Evolutionary conservation across 2,113 vertebrate species (phyloP), one percentile per base, ranked within the genome.

Genomic region (Xiphophorus couchianus): DNA sequence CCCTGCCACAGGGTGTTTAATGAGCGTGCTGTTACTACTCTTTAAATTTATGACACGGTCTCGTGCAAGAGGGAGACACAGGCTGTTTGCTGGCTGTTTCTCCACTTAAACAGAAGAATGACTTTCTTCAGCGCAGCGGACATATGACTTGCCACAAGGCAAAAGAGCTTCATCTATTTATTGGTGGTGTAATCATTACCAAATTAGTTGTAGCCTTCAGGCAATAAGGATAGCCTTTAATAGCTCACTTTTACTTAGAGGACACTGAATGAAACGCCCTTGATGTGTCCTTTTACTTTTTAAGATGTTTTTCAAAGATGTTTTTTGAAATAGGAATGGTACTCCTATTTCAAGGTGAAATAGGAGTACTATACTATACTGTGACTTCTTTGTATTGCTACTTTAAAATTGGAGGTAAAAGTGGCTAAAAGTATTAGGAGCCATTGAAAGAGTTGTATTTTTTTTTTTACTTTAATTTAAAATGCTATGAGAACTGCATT

Each of bases 131-230:
- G 65, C 61, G 51, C 35, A 69, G 37, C 44, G 48, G 84, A 74
- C 82, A 85, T 86, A 85, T 83, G 76, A 77, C 42, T 3, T 61
- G 27, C 69, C 19, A n/a, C 68, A 33, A 31, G 25, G 14, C 69
- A 81, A 68, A 17, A 27, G 39, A 58, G 51, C 31, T 19, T 62
- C 39, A 44, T 82, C 84, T 88, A 75, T 80, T 85, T 78, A 82
- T 67, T 39, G 14, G 66, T 58, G 54, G 30, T 75, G 27, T 22
- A 76, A 74, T 83, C 33, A n/a, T 51, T 39, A 65, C 73, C 48
- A 74, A 28, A 69, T 35, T 33, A 17, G 10, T 69, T 30, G 61
- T 39, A 15, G 17, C 28, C 48, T 73, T 7, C 6, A n/a, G 22
- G 9, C 19, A 4, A 51, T 22, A 19, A 37, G 42, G 35, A n/a